phyloP scores from a whole-genome alignment of 2,888 invertebrate species.

The Caenorhabditis imperialis region DNA sequence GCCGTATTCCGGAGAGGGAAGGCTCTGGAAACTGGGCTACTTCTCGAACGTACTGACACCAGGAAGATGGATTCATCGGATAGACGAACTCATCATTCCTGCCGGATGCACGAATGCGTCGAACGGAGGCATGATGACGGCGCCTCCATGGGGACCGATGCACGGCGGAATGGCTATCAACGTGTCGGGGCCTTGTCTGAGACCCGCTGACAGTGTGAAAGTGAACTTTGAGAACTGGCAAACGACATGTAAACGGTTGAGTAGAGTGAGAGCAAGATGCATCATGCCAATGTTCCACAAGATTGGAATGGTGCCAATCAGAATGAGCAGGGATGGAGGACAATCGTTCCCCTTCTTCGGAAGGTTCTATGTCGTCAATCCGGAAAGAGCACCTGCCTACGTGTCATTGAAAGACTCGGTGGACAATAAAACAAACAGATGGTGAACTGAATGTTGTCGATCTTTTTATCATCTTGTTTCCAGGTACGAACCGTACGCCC shows the following conservation, averaged over 20 bases:
- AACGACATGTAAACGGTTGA: slow-evolving; percentile 67
- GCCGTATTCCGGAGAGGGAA: slow-evolving; percentile 80
- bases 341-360: slow-evolving; percentile 75
- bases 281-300: slow-evolving; percentile 77
- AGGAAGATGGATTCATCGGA: slow-evolving; percentile 91
- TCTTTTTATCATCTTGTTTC: not conserved
- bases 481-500: slow-evolving; percentile 65
- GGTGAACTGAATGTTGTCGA: slow-evolving; percentile 22
- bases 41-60: slow-evolving; percentile 77
- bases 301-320: slow-evolving; percentile 73
- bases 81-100: slow-evolving; percentile 85
- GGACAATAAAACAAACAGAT: slow-evolving; percentile 65
- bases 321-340: slow-evolving; percentile 77
- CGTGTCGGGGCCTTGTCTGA: slow-evolving; percentile 95
- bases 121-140: slow-evolving; percentile 79
- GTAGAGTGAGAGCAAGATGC: slow-evolving; percentile 72
- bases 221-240: slow-evolving; percentile 69
- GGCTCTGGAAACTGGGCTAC: slow-evolving; percentile 81
- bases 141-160: slow-evolving; percentile 97
- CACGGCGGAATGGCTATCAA: slow-evolving; percentile 95
- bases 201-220: slow-evolving; percentile 84
- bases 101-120: slow-evolving; percentile 74
- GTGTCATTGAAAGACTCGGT: slow-evolving; percentile 68
- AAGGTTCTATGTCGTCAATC: slow-evolving; percentile 74
- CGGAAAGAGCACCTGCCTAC: slow-evolving; percentile 63